Base-by-base conservation (phyloP, 2,113 vertebrate species). In the Psilopogon haemacephalus region DNA sequence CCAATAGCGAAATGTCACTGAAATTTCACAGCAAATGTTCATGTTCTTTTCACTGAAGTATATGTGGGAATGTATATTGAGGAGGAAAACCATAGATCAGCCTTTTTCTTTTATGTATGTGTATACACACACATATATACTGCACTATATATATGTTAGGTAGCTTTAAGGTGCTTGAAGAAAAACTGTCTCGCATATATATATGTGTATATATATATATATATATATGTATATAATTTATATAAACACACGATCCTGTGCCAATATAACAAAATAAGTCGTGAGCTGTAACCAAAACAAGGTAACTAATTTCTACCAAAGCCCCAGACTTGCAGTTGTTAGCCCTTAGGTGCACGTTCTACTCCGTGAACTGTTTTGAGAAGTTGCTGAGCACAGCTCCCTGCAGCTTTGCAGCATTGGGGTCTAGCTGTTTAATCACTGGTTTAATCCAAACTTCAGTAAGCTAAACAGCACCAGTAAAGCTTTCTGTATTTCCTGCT, bases 91-190 rank as follows among this genome's bases (percentile, higher is more conserved):
- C 0, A 1, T 26, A 37, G 33, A 40, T 90, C 21, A 44, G 24
- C 56, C 8, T 77, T 23, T 84, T 81, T 65, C 15, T 56, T 58
- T 6, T 15, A 4, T 24, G 2, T 16, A 5, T n/a, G 7, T 23
- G 8, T 13, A 17, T 2, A 50, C 2, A 35, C 3, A 28, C 5
- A 38, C 3, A 16, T 2, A n/a, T 9, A 11, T 11, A 15, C 18
- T 73, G 27, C 7, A 26, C 11, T 8, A 4, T n/a, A 11, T 24
- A 24, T 38, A 7, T 8, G 8, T 37, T 81, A 46, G 7, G 6
- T 83, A 54, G 37, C 75, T 70, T 52, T 38, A 35, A 58, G 75
- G 32, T 64, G 63, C 89, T 91, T 76, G 32, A 28, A 73, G n/a
- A n/a, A n/a, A 59, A 38, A 42, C 14, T 15, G 40, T 60, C 27